Conservation (phyloP, 2,113 vertebrate species). For the Epinephelus moara region DNA sequence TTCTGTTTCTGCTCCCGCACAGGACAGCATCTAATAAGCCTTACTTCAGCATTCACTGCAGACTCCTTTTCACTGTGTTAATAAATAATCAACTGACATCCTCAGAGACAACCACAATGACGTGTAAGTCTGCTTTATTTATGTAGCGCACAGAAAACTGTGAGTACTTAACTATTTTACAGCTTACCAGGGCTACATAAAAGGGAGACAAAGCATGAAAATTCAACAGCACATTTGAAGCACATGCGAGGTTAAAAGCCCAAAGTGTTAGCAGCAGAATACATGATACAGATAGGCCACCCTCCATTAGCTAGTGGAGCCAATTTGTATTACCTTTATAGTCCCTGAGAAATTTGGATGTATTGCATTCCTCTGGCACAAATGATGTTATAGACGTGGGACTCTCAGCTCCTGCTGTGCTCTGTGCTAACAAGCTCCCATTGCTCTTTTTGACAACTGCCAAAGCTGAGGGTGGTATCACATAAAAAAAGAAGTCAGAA, state of each 20-base stretch:
- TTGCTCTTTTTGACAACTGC: slow-evolving; percentile 50
- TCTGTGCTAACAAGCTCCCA: slow-evolving; percentile 63
- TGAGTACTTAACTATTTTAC: background rate
- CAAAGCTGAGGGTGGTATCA: slow-evolving; percentile 38
- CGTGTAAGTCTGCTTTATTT: background rate
- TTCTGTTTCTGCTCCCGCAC: background rate
- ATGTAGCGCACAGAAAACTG: background rate
- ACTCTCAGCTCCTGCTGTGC: slow-evolving; percentile 21
- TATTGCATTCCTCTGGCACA: slow-evolving; percentile 36
- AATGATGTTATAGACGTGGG: slow-evolving; percentile 43
- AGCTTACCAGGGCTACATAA: background rate
- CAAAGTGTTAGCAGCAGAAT: background rate
- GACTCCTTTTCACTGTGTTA: background rate
- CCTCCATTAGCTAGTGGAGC: slow-evolving; percentile 16
- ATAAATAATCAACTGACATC: background rate
- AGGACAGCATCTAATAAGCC: slow-evolving; percentile 27
- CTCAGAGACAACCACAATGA: background rate
- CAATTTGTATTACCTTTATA: slow-evolving; percentile 42
- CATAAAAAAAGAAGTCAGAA: slow-evolving; percentile 16
- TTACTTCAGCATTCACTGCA: background rate
- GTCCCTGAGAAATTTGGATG: slow-evolving; percentile 39
- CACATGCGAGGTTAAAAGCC: background rate
- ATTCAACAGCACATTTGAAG: slow-evolving; percentile 8
- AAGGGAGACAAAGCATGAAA: background rate
- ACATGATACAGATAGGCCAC: background rate